These are phyloP conservation scores for Copidosoma floridanum DNA, from an alignment of 1,140 invertebrate genomes.

Conservation along the genomic window DNA sequence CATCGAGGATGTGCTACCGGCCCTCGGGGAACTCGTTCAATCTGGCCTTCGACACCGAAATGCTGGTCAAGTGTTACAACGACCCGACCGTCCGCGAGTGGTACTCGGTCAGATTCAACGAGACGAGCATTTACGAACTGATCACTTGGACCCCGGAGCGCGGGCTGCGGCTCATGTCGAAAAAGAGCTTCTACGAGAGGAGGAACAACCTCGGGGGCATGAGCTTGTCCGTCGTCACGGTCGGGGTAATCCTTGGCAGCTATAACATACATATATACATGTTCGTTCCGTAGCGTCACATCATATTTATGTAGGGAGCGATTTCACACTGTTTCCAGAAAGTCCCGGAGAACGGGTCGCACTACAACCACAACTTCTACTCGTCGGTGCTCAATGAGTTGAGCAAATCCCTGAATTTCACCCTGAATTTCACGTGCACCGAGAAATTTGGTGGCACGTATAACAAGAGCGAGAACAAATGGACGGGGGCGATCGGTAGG, in stretches of 20 bases:
- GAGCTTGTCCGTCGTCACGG: not conserved
- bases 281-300: too few relatives aligned
- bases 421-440: not conserved
- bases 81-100: conserved; percentile 29
- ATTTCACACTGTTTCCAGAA: not conserved
- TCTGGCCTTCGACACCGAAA: conserved; percentile 32
- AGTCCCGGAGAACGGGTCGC: not conserved
- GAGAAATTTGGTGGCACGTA: conserved; percentile 5
- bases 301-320: too few relatives aligned
- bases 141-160: not conserved
- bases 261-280: too few relatives aligned
- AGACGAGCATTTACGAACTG: not conserved
- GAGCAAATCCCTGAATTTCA: conserved; percentile 16
- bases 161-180: not conserved
- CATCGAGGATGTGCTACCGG: too few relatives aligned
- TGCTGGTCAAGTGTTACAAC: conserved; percentile 29
- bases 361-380: too few relatives aligned
- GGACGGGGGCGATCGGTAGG: conserved; percentile 31
- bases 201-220: not conserved
- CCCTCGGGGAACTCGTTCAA: conserved; percentile 25
- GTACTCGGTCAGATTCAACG: conserved; percentile 27
- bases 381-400: conserved; percentile 17
- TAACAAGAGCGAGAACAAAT: conserved; percentile 2
- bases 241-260: too few relatives aligned
- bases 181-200: not conserved